Evolutionary conservation across 64 coral and sea anemone genomes (phyloP).

Genomic region (Catalaphyllia jardinei): DNA sequence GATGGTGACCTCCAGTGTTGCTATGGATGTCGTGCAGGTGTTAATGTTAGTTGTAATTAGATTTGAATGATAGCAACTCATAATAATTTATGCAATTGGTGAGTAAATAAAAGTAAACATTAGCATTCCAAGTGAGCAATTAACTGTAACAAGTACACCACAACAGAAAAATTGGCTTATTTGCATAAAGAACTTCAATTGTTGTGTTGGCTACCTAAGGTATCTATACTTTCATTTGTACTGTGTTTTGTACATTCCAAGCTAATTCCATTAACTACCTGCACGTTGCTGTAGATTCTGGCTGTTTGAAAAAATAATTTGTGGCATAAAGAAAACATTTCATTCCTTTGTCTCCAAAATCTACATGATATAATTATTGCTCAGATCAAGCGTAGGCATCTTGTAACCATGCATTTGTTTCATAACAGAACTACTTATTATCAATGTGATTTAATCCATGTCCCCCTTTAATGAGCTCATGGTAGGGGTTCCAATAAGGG

Average conservation of each 20-base stretch:
- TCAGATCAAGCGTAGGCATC: too few species aligned
- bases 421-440: too few species aligned
- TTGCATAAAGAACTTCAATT: constrained; percentile 6
- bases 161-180: background rate
- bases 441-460: too few species aligned
- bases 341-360: constrained; percentile 2
- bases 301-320: background rate
- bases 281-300: background rate
- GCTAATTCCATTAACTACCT: background rate
- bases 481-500: too few species aligned
- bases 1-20: too few species aligned
- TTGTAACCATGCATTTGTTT: too few species aligned
- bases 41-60: too few species aligned
- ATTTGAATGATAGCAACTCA: too few species aligned
- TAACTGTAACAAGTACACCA: background rate
- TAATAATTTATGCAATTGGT: background rate
- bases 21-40: too few species aligned
- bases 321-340: background rate
- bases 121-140: constrained; percentile 29
- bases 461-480: too few species aligned
- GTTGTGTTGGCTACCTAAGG: background rate
- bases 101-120: constrained; percentile 12
- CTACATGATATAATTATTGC: background rate
- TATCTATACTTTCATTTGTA: background rate
- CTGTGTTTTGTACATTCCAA: background rate